Evolutionary conservation across 2,888 invertebrate genomes (phyloP).

Genomic region (Megamerina dolium): DNA sequence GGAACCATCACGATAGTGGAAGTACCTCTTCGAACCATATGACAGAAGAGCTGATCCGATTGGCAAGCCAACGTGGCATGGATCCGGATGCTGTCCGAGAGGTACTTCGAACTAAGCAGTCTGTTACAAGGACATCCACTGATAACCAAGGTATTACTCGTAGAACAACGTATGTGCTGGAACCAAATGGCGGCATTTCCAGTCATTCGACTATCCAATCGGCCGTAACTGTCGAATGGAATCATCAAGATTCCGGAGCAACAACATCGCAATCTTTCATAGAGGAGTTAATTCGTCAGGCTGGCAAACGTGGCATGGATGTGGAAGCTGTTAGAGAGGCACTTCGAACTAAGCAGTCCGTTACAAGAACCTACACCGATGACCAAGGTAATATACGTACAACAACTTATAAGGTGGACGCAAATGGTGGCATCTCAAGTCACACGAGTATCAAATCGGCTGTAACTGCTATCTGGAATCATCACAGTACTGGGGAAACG

Average conservation of each 20-base stretch:
- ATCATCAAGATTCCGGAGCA: too few species aligned
- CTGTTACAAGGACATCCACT: slow-evolving; percentile 24
- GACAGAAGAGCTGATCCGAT: too few species aligned
- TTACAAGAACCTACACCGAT: slow-evolving; percentile 22
- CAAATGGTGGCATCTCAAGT: slow-evolving; percentile 23
- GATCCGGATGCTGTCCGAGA: slow-evolving; percentile 25
- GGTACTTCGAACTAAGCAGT: slow-evolving; percentile 28
- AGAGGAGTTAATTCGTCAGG: slow-evolving; percentile 19
- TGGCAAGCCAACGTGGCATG: too few species aligned
- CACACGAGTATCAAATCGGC: too few species aligned
- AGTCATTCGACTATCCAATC: too few species aligned
- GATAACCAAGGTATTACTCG: slow-evolving; percentile 21
- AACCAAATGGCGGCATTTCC: slow-evolving; percentile 24
- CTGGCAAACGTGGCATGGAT: slow-evolving; percentile 29
- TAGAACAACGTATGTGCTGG: slow-evolving; percentile 28
- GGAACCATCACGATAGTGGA: too few species aligned
- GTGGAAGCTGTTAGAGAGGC: slow-evolving; percentile 24
- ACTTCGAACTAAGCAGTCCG: slow-evolving; percentile 29
- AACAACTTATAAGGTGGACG: slow-evolving; percentile 28
- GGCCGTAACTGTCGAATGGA: too few species aligned
- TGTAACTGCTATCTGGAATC: too few species aligned
- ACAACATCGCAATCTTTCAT: too few species aligned
- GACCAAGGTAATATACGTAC: slow-evolving; percentile 21
- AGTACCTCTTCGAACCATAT: too few species aligned
- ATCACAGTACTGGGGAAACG: too few species aligned